Base-by-base conservation (phyloP, 2,113 vertebrate species). In the Cyanoderma ruficeps region DNA sequence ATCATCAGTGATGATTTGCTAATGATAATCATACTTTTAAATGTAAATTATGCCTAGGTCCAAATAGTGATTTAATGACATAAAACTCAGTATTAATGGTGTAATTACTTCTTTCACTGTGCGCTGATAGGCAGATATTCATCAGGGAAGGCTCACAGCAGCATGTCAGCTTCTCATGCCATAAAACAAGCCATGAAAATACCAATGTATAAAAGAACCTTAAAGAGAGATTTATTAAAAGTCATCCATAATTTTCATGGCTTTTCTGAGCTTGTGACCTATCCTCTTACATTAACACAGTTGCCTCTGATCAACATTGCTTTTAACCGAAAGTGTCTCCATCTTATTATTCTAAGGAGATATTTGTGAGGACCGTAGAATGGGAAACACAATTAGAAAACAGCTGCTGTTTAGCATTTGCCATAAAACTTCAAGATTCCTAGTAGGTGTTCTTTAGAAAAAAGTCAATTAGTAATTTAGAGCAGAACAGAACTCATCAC, bases 391-490 rank as follows among this genome's bases (percentile, higher is more conserved):
- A 93, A 89, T 96, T 87, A 92, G 78, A 91, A 92, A 97, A 95
- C 85, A 96, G 93, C 31, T 93, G 64, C 71, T 95, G 28, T 65
- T 95, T 80, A 59, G 39, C 60, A 95, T 94, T 94, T 90, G 52
- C 69, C 85, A 47, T 96, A 94, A 85, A 93, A 86, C 53, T 67
- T 90, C 74, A 87, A 94, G 79, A 82, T 83, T 97, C 90, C 84
- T 97, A 78, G 80, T 95, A 94, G 53, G 46, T 95, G 59, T 93
- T 81, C 78, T 87, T 95, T 69, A 84, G 75, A 85, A 93, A 83
- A 93, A 95, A 95, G 75, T 90, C 70, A 87, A 67, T 95, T 94
- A 96, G 49, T 87, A 93, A 94, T 96, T 97, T 93, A 87, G 79
- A 93, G 41, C 65, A 90, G 83, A 94, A 92, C 69, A 77, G 63